These are phyloP conservation scores for Sciaenops ocellatus DNA, from an alignment of 2,797 vertebrate species.

Conservation along the genomic window DNA sequence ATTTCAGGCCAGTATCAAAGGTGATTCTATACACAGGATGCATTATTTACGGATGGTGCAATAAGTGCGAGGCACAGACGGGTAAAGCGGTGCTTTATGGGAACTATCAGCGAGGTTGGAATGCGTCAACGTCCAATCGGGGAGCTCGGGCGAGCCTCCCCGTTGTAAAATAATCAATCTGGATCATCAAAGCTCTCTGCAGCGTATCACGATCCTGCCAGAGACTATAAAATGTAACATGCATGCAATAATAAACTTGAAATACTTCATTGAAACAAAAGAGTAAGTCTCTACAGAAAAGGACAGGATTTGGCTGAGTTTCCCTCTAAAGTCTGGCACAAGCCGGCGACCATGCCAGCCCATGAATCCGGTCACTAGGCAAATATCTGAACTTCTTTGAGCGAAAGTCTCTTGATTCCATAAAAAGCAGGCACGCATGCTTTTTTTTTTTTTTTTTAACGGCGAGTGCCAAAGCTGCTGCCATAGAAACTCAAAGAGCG, in stretches of 20 bases:
- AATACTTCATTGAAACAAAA: slow-evolving; percentile 35
- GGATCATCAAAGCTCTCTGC: slow-evolving; percentile 49
- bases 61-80: neutral
- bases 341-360: slow-evolving; percentile 11
- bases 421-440: slow-evolving; percentile 44
- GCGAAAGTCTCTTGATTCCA: slow-evolving; percentile 34
- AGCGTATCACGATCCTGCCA: slow-evolving; percentile 39
- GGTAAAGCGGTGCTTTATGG: slow-evolving; percentile 36
- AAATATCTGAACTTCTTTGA: slow-evolving; percentile 37
- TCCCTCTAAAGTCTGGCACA: slow-evolving; percentile 37
- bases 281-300: neutral
- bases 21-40: neutral
- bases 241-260: slow-evolving; percentile 49
- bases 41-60: slow-evolving; percentile 22
- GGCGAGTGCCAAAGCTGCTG: slow-evolving; percentile 42
- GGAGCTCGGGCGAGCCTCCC: slow-evolving; percentile 13
- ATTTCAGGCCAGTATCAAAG: slow-evolving; percentile 15
- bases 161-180: slow-evolving; percentile 62
- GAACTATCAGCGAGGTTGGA: slow-evolving; percentile 59
- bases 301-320: slow-evolving; percentile 15
- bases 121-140: slow-evolving; percentile 51
- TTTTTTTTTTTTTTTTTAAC: slow-evolving; percentile 9
- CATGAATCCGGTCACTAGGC: slow-evolving; percentile 37
- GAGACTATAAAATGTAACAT: slow-evolving; percentile 49
- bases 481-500: slow-evolving; percentile 47